Base-by-base conservation (phyloP, 2,113 vertebrate genomes). In the Alligator sinensis region DNA sequence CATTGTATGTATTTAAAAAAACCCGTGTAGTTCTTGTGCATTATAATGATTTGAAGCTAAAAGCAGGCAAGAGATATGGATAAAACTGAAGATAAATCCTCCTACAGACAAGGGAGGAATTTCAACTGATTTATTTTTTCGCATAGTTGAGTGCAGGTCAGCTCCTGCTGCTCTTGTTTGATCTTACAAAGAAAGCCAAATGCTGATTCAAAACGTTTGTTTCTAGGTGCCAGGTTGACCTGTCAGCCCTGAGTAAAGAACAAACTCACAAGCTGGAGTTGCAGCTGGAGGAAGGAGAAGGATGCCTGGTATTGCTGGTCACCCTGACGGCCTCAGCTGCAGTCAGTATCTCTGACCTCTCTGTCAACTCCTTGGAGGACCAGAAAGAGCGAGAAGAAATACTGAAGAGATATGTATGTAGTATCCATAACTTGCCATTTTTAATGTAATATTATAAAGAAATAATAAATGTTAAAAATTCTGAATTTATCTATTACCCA, bases 281-380 rank as follows among this genome's bases (percentile, higher is more conserved):
- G 88, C 97, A 96, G 0, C 98, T 99, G 96, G 99, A 99, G 94
- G 99, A 99, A 91, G 99, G 99, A 6, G 98, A 99, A 96, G 99
- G 99, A 10, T 97, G 95, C 90, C 97, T 99, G 96, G 98, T 99
- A 63, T 89, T 99, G 95, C 97, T 99, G 97, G 99, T 99, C 95
- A 99, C 99, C 60, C 98, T 99, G 94, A 99, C 99, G 6, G 99
- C 99, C n/a, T 99, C 99, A 0, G 98, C 99, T 11, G 98, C 99
- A 0, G 99, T 99, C 93, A 99, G 98, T 57, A 98, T 99, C 97
- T 99, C 99, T 57, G 99, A 99, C 96, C 97, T 99, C 96, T 98
- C 99, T 1, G 47, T 98, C 98, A 99, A 97, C 98, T 97, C 98
- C 89, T 94, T 99, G 97, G 99, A 99, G 88, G 99, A 99, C 97